Conservation (phyloP, 2,113 vertebrate genomes). For the Regulus satrapa region DNA sequence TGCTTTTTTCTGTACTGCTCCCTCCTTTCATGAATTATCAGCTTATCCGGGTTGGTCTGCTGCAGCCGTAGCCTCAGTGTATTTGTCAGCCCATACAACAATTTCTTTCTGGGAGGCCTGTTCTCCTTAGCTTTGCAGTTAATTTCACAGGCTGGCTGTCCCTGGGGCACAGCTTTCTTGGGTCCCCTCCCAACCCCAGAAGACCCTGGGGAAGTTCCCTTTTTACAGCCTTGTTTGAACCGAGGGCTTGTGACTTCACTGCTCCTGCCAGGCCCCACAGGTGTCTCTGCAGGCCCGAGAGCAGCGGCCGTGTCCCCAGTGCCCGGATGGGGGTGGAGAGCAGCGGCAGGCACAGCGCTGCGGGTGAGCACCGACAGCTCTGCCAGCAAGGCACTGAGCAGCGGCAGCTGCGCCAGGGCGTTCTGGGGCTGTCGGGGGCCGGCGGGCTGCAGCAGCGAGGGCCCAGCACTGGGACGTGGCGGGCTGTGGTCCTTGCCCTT, state of each 20-base stretch:
- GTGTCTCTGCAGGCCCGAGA: neutral
- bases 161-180: neutral
- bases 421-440: neutral
- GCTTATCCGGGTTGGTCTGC: conserved; percentile 66
- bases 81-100: conserved; percentile 84
- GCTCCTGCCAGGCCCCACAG: neutral
- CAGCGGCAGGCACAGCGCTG: neutral
- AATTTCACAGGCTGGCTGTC: neutral
- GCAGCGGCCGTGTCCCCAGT: neutral
- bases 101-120: conserved; percentile 56
- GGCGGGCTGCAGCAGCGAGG: neutral
- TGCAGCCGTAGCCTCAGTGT: conserved; percentile 82
- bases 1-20: conserved; percentile 67
- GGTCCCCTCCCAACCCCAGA: neutral
- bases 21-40: conserved; percentile 72
- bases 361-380: conserved; percentile 82
- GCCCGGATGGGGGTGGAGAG: neutral
- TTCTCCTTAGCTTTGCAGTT: neutral
- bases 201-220: neutral
- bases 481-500: neutral
- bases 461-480: neutral
- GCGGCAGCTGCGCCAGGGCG: conserved; percentile 75
- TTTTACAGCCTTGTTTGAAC: neutral
- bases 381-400: conserved; percentile 83
- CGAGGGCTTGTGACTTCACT: neutral